Base-by-base conservation (phyloP, 2,888 invertebrate genomes). In the Tridacna gigas region DNA sequence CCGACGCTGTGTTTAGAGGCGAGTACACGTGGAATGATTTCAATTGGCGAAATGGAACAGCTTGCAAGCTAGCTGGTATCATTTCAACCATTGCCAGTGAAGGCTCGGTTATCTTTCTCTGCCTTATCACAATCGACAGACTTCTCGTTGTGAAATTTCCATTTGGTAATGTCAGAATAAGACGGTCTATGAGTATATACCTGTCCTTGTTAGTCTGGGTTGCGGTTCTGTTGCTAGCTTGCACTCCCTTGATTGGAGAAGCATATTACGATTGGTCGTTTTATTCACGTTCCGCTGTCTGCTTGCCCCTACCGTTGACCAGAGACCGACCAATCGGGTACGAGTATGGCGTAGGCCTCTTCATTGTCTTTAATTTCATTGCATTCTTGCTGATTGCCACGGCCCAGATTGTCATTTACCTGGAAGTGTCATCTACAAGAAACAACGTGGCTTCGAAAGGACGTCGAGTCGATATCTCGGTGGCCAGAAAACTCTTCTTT, bases 121-220 rank as follows among this genome's bases (percentile, higher is more conserved):
- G 96, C 0, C 89, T 96, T 82, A 96, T 96, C 79, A 96, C 96
- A 0, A 95, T 96, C 94, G 96, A 96, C 92, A 95, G 96, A 20
- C 95, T 96, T 88, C 95, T 96, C 86, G 96, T 96, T 0, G 96
- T 96, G 45, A 96, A 96, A n/a, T 95, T 96, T 85, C 96, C 96
- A 20, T 94, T 96, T 74, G 95, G 88, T 5, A 80, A 81, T 26
- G 45, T 85, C 15, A 81, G 81, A 18, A 90, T 94, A 51, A 91
- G 88, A 12, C 66, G 86, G 9, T 85, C 86, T 25, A 88, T 79
- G 5, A 91, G 93, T 7, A 84, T 91, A 18, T 77, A 83, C 65
- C 79, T 90, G 0, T 90, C 91, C 15, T 22, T 77, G 0, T 37
- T 84, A 0, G 87, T 91, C 0, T 94, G 94, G 94, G 25, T 89